Base-by-base conservation (phyloP, 2,113 vertebrate species). In the Ammodytes dubius region DNA sequence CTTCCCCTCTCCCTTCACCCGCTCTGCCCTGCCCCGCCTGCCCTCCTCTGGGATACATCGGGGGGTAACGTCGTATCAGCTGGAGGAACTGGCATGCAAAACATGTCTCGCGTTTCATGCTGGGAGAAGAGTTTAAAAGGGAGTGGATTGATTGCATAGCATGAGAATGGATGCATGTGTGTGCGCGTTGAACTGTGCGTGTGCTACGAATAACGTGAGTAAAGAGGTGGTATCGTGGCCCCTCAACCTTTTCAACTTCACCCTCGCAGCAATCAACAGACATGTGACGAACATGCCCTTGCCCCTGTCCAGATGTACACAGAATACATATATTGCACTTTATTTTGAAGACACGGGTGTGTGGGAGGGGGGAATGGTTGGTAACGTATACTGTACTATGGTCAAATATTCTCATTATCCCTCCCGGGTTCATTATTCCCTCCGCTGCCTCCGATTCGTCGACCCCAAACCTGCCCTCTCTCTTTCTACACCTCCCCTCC, bases 321-420 rank as follows among this genome's bases (percentile, higher is more conserved):
- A 64, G 80, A 88, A 87, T 87, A 88, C 89, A 90, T 81, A 88
- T 81, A 88, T 82, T 65, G 43, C 56, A 40, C 70, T 89, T 87
- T 75, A 87, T 88, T 88, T 85, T 61, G 76, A 87, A 77, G 75
- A 74, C 70, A 63, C 19, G 50, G 53, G 58, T 46, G 2, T 2
- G 40, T 64, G 77, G 73, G 59, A 79, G 77, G 82, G 80, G 82
- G 63, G 50, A 75, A 82, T 78, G 82, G 63, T 46, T 52, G 56
- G 79, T 75, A 74, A 89, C 27, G 27, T 27, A 27, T 27, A 69
- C 42, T 14, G 3, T 14, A 61, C 66, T 50, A 67, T 82, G 88
- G 91, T 90, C 91, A 89, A 79, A 89, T 77, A 63, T 81, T 79
- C 87, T 92, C 87, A 93, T 93, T 91, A 93, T 91, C 74, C 64